Conservation (phyloP, 1,140 invertebrate genomes). For the Bombus terrestris region DNA sequence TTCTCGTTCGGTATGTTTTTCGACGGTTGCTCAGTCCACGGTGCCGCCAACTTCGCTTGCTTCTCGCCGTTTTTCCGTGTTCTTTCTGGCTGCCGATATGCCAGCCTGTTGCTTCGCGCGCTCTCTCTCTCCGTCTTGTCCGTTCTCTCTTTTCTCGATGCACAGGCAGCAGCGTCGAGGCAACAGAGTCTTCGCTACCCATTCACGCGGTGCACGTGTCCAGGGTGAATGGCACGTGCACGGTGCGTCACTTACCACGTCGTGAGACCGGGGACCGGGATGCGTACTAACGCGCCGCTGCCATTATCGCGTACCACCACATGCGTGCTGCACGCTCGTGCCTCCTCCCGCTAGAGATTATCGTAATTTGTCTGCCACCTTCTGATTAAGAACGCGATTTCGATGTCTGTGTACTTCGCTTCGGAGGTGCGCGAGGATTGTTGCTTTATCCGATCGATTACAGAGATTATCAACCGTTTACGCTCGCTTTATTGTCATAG, state of each 20-base stretch:
- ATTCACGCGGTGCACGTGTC: slow-evolving; percentile 69
- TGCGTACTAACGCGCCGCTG: slow-evolving; percentile 6
- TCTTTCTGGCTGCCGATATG: slow-evolving; percentile 38
- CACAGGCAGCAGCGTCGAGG: slow-evolving; percentile 32
- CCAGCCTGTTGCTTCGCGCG: slow-evolving; percentile 65
- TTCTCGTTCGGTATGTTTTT: not conserved
- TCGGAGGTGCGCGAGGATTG: too few relatives aligned
- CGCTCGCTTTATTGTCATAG: too few relatives aligned
- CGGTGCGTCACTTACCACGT: slow-evolving; percentile 43
- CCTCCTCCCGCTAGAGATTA: not conserved
- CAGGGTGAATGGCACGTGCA: slow-evolving; percentile 70
- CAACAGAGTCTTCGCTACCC: slow-evolving; percentile 50
- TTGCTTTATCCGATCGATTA: too few relatives aligned
- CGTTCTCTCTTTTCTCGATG: slow-evolving; percentile 39
- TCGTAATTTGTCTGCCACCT: not conserved
- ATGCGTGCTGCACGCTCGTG: not conserved
- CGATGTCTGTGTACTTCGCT: too few relatives aligned
- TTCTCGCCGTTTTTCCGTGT: slow-evolving; percentile 2
- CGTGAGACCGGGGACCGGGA: slow-evolving; percentile 38
- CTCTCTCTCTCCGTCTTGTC: slow-evolving; percentile 12
- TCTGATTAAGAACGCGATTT: too few relatives aligned
- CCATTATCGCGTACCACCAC: not conserved
- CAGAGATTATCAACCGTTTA: too few relatives aligned
- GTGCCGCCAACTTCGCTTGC: not conserved
- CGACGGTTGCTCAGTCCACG: not conserved